Conservation (phyloP, 2,888 invertebrate genomes). For the Leuctra nigra region DNA sequence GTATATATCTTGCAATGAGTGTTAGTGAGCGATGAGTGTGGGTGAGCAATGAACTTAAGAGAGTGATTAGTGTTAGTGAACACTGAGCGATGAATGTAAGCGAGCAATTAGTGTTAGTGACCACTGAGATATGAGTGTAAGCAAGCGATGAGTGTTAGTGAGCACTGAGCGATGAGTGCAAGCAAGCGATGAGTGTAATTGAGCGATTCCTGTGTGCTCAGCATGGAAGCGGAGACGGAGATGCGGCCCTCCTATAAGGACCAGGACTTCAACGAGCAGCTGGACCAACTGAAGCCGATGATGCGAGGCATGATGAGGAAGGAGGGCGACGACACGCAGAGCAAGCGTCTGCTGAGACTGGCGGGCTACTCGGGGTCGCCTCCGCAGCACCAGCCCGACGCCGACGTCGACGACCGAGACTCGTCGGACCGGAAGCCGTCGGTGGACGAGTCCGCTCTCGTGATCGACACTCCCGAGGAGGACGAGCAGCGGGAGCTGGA, state of each 20-base stretch:
- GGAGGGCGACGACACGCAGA: not conserved
- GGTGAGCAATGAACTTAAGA: too few species aligned
- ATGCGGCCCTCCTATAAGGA: not conserved
- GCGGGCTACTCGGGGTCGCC: constrained; percentile 8
- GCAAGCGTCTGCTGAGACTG: constrained; percentile 4
- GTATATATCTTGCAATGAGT: too few species aligned
- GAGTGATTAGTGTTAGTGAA: too few species aligned
- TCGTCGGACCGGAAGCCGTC: constrained; percentile 3
- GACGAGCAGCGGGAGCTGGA: constrained; percentile 10
- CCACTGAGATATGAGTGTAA: too few species aligned
- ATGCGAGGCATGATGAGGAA: too few species aligned
- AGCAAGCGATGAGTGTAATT: too few species aligned
- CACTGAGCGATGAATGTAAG: too few species aligned
- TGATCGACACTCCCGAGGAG: constrained; percentile 16
- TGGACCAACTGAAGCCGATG: constrained; percentile 2
- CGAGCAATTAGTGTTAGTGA: too few species aligned
- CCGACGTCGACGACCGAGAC: constrained; percentile 15
- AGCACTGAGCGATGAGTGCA: too few species aligned
- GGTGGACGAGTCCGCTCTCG: constrained; percentile 17
- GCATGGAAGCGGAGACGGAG: not conserved
- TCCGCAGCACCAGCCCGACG: not conserved
- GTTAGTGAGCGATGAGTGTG: too few species aligned
- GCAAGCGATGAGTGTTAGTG: too few species aligned
- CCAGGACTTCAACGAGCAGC: constrained; percentile 4
- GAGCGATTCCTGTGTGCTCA: too few species aligned